Base-by-base conservation (phyloP, 1,140 invertebrate species). In the fruit fly (Drosophila melanogaster) region DNA sequence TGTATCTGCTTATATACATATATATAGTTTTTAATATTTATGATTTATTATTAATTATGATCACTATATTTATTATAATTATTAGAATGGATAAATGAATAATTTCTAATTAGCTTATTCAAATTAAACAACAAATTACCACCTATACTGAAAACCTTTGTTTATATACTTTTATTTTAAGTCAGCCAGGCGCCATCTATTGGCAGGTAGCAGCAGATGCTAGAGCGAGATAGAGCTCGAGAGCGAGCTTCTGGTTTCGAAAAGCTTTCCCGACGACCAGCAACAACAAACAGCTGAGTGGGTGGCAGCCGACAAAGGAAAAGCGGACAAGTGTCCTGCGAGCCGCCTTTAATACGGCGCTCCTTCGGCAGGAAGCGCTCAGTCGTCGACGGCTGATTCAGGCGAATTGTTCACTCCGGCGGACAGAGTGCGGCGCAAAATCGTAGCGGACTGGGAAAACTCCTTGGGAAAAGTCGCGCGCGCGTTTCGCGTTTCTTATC, bases 341-440 rank as follows among this genome's bases (percentile, higher is more conserved):
- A 55, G 62, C 55, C 46, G 77, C 69, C 49, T 77, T 78, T 74
- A 70, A 87, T 80, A 84, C 54, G 40, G 35, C 64, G 64, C 79
- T 60, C 60, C 60, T 50, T 50, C 47, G 47, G 47, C 47, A 50
- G 47, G 24, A 50, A 38, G 51, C 67, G 72, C 53, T 89, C 79
- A 87, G 84, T 87, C 84, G 77, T 89, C 79, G 64, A 84, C 81
- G 84, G 73, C 79, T 80, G 77, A 60, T 84, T 49, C 77, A 84
- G 65, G 77, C 84, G 77, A 60, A 77, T 76, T 83, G 80, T 89
- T 80, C 76, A 69, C 38, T 49, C 33, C 59, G 53, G 53, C 50
- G 67, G 41, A 60, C 38, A 40, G 59, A 30, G 24, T 19, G 38
- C 54, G 59, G 37, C 58, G 51, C 24, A 57, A 24, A 58, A 41